phyloP scores from a whole-genome alignment of 2,888 invertebrate species.

The Pseudococcus jackbeardsleyi region DNA sequence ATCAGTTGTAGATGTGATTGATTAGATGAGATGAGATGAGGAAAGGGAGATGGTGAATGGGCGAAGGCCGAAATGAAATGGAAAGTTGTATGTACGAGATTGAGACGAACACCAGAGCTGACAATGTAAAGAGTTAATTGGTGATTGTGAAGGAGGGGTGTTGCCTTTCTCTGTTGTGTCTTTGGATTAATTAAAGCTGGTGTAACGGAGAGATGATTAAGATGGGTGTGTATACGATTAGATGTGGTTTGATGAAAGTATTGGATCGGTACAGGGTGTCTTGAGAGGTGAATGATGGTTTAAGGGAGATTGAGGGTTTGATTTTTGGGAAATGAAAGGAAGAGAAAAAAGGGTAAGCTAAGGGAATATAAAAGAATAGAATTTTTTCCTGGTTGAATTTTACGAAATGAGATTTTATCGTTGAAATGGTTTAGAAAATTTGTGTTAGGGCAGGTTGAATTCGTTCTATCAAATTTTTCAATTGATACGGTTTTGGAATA shows the following conservation, averaged over 20 bases:
- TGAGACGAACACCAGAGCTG: background rate
- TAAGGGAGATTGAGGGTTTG: no score
- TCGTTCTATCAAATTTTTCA: no score
- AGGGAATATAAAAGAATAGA: no score
- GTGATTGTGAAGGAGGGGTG: background rate
- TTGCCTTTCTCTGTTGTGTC: background rate
- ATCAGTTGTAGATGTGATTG: background rate
- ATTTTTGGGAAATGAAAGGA: no score
- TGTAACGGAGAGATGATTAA: conserved; percentile 1
- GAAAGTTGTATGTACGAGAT: background rate
- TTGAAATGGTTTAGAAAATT: no score
- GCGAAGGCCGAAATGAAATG: background rate
- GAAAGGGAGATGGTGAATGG: background rate
- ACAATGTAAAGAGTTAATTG: conserved; percentile 21
- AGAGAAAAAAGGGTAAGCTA: no score
- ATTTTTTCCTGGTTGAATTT: no score
- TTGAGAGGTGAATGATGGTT: no score
- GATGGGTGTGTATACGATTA: background rate
- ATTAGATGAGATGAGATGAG: conserved; percentile 7
- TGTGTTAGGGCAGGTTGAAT: no score
- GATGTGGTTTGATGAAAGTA: background rate
- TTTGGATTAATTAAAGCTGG: conserved; percentile 13
- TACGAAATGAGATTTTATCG: no score
- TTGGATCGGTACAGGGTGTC: background rate
- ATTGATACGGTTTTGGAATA: no score